phyloP scores from a whole-genome alignment of 2,113 vertebrate species.

The Colaptes auratus region DNA sequence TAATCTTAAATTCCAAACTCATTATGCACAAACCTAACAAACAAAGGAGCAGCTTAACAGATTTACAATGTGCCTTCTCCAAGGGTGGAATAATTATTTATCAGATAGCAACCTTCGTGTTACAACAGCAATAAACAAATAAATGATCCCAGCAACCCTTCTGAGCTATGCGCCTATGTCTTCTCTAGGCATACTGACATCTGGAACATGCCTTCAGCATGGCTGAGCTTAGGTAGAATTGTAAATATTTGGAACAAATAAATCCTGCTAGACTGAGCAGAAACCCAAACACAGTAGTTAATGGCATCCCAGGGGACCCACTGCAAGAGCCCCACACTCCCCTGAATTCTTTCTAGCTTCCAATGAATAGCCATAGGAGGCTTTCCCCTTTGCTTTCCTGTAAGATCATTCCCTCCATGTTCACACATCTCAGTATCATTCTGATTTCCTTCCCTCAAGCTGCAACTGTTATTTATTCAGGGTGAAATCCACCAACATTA shows the following conservation, averaged over 20 bases:
- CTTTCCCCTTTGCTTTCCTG: neutral
- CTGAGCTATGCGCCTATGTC: neutral
- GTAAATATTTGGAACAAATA: slow-evolving; percentile 22
- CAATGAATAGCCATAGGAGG: neutral
- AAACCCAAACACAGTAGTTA: slow-evolving; percentile 19
- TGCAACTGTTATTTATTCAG: neutral
- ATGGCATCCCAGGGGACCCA: neutral
- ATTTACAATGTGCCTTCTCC: slow-evolving; percentile 30
- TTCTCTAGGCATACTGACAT: neutral
- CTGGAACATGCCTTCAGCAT: neutral
- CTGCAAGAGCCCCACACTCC: neutral
- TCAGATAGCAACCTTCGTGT: neutral
- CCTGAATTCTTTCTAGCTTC: neutral
- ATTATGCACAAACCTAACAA: slow-evolving; percentile 49
- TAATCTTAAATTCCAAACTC: slow-evolving; percentile 61
- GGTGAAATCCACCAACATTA: neutral
- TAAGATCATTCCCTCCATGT: neutral
- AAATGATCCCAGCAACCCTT: neutral
- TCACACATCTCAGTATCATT: neutral
- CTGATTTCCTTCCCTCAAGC: neutral
- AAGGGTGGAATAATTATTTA: slow-evolving; percentile 45
- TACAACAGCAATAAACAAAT: slow-evolving; percentile 53
- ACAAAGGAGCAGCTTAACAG: slow-evolving; percentile 46
- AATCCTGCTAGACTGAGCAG: neutral
- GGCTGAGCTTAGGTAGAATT: neutral